These are phyloP conservation scores for Excalfactoria chinensis DNA, from an alignment of 2,113 vertebrate genomes.

Conservation along the genomic window DNA sequence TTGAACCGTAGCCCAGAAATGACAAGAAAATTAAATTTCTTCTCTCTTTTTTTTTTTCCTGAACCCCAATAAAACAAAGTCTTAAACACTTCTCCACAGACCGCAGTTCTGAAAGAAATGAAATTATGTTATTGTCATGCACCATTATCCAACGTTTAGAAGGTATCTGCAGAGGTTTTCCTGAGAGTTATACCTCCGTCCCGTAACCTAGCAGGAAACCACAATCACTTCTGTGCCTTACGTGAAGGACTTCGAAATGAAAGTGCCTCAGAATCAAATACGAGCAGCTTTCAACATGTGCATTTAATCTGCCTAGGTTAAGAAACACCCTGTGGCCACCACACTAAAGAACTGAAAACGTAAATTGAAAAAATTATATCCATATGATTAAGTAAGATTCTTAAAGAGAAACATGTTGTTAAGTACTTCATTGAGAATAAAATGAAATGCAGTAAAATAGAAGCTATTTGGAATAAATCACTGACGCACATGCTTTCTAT, in stretches of 20 bases:
- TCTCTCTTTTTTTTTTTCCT: conserved; percentile 13
- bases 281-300: conserved; percentile 82
- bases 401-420: conserved; percentile 84
- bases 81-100: conserved; percentile 60
- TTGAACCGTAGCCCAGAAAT: conserved; percentile 74
- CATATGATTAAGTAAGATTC: conserved; percentile 88
- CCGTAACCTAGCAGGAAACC: conserved; percentile 79
- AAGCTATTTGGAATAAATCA: conserved; percentile 87
- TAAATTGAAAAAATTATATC: conserved; percentile 89
- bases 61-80: conserved; percentile 61
- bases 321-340: conserved; percentile 86
- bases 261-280: conserved; percentile 76
- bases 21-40: conserved; percentile 61
- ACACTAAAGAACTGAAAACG: conserved; percentile 83
- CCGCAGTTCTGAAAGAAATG: conserved; percentile 55
- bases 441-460: conserved; percentile 84
- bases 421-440: conserved; percentile 84
- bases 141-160: conserved; percentile 66
- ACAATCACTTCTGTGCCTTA: conserved; percentile 85
- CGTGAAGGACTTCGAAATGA: conserved; percentile 66
- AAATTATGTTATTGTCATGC: conserved; percentile 72
- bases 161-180: conserved; percentile 63
- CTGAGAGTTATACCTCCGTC: conserved; percentile 58
- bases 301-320: conserved; percentile 84
- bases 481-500: conserved; percentile 88